These are phyloP conservation scores for Drosophila bunnanda DNA, from an alignment of 2,888 invertebrate species.

Conservation along the genomic window DNA sequence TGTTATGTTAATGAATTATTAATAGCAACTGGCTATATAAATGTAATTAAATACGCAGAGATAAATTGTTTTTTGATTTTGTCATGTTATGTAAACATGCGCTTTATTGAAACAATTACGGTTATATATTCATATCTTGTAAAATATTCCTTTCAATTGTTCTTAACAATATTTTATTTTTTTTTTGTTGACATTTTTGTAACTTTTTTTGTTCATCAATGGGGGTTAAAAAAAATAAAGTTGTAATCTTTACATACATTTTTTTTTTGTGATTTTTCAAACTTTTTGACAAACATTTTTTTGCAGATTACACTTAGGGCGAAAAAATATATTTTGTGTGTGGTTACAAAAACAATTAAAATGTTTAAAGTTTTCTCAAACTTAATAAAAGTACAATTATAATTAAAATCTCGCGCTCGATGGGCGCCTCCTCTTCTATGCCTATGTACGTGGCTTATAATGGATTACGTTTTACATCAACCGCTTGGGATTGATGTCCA, in stretches of 20 bases:
- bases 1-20: not conserved
- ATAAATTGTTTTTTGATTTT: constrained; percentile 43
- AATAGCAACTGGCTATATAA: not conserved
- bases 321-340: constrained; percentile 51
- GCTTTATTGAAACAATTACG: constrained; percentile 62
- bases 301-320: constrained; percentile 57
- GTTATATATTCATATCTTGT: constrained; percentile 43
- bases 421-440: constrained; percentile 32
- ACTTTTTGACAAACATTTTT: constrained; percentile 5
- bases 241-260: constrained; percentile 32
- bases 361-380: constrained; percentile 58
- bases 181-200: constrained; percentile 49
- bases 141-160: constrained; percentile 53
- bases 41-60: not conserved
- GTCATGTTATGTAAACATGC: constrained; percentile 53
- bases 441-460: constrained; percentile 47
- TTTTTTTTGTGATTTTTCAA: constrained; percentile 20
- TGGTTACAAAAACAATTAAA: constrained; percentile 49
- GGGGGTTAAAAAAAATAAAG: constrained; percentile 34
- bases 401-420: constrained; percentile 33
- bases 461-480: constrained; percentile 36
- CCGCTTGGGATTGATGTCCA: constrained; percentile 17
- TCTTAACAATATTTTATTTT: constrained; percentile 53
- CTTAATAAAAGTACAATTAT: constrained; percentile 56
- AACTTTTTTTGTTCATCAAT: constrained; percentile 56